Evolutionary conservation across 1,140 invertebrate species (phyloP).

Genomic region (Neodiprion fabricii): DNA sequence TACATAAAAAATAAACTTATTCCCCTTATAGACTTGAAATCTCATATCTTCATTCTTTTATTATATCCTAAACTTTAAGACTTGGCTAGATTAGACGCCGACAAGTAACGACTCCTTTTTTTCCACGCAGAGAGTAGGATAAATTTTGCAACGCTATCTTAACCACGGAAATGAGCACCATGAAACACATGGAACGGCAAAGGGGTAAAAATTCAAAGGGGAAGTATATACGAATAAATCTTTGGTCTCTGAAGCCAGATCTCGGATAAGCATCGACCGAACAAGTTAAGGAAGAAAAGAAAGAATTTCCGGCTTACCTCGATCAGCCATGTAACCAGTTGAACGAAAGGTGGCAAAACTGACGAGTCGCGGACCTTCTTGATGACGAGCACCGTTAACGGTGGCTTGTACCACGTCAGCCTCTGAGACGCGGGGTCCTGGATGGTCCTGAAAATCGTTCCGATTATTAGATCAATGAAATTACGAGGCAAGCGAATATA

Average conservation of each 20-base stretch:
- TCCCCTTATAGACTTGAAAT: too few relatives aligned
- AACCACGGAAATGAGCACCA: not conserved
- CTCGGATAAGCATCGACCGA: not conserved
- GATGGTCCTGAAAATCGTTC: conserved; percentile 80
- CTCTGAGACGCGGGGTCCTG: conserved; percentile 96
- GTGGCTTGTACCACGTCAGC: conserved; percentile 95
- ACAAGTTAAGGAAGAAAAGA: not conserved
- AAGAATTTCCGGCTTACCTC: conserved; percentile 67
- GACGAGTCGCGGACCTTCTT: conserved; percentile 93
- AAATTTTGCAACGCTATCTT: not conserved
- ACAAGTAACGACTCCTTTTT: too few relatives aligned
- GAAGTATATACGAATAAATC: not conserved
- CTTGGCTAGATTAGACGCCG: too few relatives aligned
- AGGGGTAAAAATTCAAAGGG: not conserved
- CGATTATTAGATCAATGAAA: not conserved
- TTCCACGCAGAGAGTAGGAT: too few relatives aligned
- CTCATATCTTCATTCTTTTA: too few relatives aligned
- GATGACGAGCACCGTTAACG: conserved; percentile 92
- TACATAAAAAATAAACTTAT: too few relatives aligned
- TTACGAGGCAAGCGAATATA: conserved; percentile 21
- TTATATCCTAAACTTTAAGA: too few relatives aligned
- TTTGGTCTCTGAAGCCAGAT: too few relatives aligned
- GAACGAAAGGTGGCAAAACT: conserved; percentile 88
- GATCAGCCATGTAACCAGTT: conserved; percentile 93
- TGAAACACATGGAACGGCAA: not conserved